Conservation (phyloP, 2,888 invertebrate species). For the Drosophila anomalipes region DNA sequence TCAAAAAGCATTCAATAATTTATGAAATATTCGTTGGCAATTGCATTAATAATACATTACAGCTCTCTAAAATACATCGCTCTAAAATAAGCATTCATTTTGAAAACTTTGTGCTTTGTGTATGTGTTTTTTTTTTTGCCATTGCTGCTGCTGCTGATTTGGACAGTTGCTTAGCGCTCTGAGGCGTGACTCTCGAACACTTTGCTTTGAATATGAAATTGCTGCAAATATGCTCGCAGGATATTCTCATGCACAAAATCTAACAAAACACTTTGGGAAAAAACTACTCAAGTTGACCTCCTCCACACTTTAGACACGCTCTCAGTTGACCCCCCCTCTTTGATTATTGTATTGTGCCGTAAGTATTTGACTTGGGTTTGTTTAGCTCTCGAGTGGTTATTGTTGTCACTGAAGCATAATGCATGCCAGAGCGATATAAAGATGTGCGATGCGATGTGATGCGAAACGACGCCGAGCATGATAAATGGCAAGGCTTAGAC, state of each 20-base stretch:
- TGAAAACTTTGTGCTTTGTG: not conserved
- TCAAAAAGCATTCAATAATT: slow-evolving; percentile 54
- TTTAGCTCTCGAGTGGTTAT: slow-evolving; percentile 70
- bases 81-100: slow-evolving; percentile 27
- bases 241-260: slow-evolving; percentile 9
- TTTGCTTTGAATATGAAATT: slow-evolving; percentile 36
- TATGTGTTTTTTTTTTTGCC: not conserved
- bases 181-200: slow-evolving; percentile 38
- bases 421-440: slow-evolving; percentile 44
- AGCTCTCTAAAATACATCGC: slow-evolving; percentile 19
- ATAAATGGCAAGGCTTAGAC: slow-evolving; percentile 66
- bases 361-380: slow-evolving; percentile 55
- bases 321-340: not conserved
- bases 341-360: slow-evolving; percentile 38
- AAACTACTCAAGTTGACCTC: slow-evolving; percentile 46
- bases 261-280: slow-evolving; percentile 33
- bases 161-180: slow-evolving; percentile 42
- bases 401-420: slow-evolving; percentile 72
- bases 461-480: slow-evolving; percentile 41
- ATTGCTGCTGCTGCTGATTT: slow-evolving; percentile 34
- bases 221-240: slow-evolving; percentile 20
- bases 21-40: slow-evolving; percentile 56
- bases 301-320: not conserved
- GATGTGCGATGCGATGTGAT: slow-evolving; percentile 40
- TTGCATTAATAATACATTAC: slow-evolving; percentile 54